These are phyloP conservation scores for Ascidia mentula DNA, from an alignment of 23 tunicate genomes.

Conservation along the genomic window DNA sequence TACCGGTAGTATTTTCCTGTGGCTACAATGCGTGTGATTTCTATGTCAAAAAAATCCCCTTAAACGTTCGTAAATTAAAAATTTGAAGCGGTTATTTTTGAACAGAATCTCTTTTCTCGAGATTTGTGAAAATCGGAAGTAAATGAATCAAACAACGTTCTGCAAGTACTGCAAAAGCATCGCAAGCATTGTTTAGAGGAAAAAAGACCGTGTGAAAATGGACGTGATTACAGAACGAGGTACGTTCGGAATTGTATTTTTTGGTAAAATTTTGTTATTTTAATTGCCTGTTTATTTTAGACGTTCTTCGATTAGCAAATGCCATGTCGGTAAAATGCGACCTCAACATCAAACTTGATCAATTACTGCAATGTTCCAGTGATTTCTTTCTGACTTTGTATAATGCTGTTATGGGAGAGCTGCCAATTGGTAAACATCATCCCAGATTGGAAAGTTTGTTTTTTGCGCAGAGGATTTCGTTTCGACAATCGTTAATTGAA, in stretches of 20 bases:
- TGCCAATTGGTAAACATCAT: background rate
- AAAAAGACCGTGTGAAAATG: background rate
- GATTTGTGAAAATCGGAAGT: too few relatives aligned
- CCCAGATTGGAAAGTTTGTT: too few relatives aligned
- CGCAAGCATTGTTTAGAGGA: background rate
- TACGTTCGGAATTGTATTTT: background rate
- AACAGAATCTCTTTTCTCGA: too few relatives aligned
- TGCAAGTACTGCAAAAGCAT: background rate
- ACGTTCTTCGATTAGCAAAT: constrained; percentile 17
- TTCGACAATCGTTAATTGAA: too few relatives aligned
- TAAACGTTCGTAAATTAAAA: background rate
- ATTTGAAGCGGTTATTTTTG: background rate
- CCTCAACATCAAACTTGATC: constrained; percentile 3
- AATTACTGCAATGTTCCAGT: background rate
- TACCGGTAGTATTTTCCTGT: too few relatives aligned
- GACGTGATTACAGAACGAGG: background rate
- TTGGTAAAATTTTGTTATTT: background rate
- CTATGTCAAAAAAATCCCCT: background rate
- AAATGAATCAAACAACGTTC: background rate
- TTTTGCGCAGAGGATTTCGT: too few relatives aligned
- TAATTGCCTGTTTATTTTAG: background rate
- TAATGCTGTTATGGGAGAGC: constrained; percentile 14
- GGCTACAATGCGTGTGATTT: too few relatives aligned
- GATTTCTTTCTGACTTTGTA: background rate
- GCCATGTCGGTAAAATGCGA: constrained; percentile 4